Evolutionary conservation across 2,113 vertebrate species (phyloP), one percentile per base, ranked within the genome.

Genomic region (Pelvicachromis taeniatus): DNA sequence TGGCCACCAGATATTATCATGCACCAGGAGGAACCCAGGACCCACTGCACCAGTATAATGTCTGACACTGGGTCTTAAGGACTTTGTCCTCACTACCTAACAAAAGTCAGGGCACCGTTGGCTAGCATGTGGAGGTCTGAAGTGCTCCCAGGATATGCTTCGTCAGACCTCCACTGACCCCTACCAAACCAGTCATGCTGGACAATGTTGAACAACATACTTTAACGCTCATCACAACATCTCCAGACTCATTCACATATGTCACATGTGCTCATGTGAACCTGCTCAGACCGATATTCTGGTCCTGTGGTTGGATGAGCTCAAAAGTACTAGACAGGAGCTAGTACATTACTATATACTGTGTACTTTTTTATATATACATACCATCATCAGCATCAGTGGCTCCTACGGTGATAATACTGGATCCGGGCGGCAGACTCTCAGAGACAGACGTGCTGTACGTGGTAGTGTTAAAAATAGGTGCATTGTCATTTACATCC

Each of bases 401-500:
- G 80, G 97, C 98, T 0, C 95, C 97, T 9, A 98, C 95, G 3
- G 95, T 95, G 75, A 99, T 92, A 2, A 99, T 94, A 2, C 95
- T 84, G 0, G 97, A 96, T 7, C 97, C 98, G 0, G 95, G 93
- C 16, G 96, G 92, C 8, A 98, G 92, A 75, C 97, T 96, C 94
- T 99, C 99, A 33, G 97, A 96, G 77, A 99, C 31, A 1, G 98
- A 98, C 0, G 97, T 88, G 93, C 97, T 98, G 85, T 98, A 98
- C 0, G 94, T 90, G 7, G 83, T 91, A 85, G 75, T 87, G 94
- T 96, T 96, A 58, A 99, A 99, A 78, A 96, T 1, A 0, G 99
- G 99, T 0, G 96, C 80, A 90, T 99, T 99, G 85, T 99, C 99
- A 0, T 99, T 99, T 55, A 98, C 78, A 5, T 99, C 99, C 85